These are phyloP conservation scores for Ichneumoninae sp. DNA, from an alignment of 2,888 invertebrate genomes.

Conservation along the genomic window DNA sequence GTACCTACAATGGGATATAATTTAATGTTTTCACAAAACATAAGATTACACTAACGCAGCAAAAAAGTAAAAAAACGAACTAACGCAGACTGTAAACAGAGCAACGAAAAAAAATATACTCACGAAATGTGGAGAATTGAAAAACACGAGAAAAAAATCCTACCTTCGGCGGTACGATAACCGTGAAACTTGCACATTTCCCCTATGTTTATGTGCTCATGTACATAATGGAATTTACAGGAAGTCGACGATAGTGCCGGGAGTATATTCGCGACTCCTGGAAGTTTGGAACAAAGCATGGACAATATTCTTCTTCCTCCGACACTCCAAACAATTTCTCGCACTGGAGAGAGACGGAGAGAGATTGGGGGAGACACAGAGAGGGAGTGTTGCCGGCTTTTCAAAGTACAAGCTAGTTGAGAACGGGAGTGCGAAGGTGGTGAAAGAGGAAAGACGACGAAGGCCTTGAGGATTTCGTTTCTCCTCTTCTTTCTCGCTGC, in stretches of 20 bases:
- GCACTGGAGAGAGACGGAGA: not conserved
- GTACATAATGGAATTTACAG: constrained; percentile 10
- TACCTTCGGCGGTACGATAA: not conserved
- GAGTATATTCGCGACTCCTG: not conserved
- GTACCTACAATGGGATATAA: too few relatives aligned
- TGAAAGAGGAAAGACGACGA: constrained; percentile 39
- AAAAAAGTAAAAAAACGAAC: too few relatives aligned
- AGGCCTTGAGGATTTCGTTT: constrained; percentile 50
- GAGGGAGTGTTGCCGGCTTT: constrained; percentile 1
- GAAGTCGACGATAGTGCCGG: constrained; percentile 8
- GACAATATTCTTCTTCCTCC: constrained; percentile 31
- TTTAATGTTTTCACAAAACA: too few relatives aligned
- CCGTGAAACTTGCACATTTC: not conserved
- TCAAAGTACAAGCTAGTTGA: constrained; percentile 46
- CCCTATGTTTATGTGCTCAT: not conserved
- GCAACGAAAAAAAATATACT: not conserved
- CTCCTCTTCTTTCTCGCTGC: constrained; percentile 1
- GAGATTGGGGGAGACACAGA: not conserved
- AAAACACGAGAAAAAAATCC: not conserved
- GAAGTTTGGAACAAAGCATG: constrained; percentile 18
- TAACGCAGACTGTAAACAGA: too few relatives aligned
- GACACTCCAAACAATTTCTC: constrained; percentile 9
- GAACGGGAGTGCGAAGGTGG: constrained; percentile 7
- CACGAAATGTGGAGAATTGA: not conserved
- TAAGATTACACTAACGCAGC: too few relatives aligned